phyloP scores from a whole-genome alignment of 2,113 vertebrate species.

The Gracilinanus agilis region DNA sequence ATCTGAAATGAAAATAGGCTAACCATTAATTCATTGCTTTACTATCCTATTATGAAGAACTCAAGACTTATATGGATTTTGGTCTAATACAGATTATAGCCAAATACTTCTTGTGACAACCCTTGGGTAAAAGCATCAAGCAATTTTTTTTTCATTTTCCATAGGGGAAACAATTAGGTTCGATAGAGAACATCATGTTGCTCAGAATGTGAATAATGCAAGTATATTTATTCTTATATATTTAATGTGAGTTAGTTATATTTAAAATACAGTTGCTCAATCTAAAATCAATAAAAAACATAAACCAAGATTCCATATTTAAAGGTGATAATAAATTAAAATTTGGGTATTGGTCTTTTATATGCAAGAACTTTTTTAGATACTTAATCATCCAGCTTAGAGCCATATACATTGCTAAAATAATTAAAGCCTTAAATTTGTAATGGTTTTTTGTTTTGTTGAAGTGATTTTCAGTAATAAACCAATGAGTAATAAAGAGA shows the following conservation, averaged over 20 bases:
- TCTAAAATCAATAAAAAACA: neutral
- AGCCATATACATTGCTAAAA: neutral
- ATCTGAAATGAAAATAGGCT: neutral
- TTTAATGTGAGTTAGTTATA: neutral
- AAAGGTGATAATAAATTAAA: neutral
- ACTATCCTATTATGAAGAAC: neutral
- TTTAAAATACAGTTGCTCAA: neutral
- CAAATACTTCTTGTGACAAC: neutral
- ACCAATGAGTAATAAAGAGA: neutral
- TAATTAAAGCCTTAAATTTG: neutral
- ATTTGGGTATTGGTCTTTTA: neutral
- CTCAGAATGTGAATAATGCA: neutral
- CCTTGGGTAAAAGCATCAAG: neutral
- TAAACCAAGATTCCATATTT: neutral
- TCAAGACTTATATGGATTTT: neutral
- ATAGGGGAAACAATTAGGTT: neutral
- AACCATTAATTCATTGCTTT: neutral
- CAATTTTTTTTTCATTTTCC: neutral
- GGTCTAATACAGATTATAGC: neutral
- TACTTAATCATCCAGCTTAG: neutral
- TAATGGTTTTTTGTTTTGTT: neutral
- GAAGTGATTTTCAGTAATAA: neutral
- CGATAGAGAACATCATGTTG: neutral
- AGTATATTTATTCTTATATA: neutral
- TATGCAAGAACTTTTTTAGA: neutral